Conservation (phyloP, 2,113 vertebrate genomes). For the Pollachius pollachius region DNA sequence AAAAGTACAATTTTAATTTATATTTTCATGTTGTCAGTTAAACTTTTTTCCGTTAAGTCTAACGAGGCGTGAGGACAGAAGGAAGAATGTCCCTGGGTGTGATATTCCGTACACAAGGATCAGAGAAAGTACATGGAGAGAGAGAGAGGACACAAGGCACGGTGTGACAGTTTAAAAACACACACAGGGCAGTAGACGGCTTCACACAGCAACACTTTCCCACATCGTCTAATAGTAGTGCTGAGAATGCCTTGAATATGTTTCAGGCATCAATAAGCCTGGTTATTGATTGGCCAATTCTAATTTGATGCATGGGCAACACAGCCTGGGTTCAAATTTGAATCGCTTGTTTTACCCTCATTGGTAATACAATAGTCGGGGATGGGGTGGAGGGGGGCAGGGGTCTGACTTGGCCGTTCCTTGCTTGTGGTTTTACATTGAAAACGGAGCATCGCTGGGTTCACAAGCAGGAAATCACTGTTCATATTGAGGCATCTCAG, state of each 20-base stretch:
- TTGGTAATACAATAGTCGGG: conserved; percentile 9
- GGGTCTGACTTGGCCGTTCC: conserved; percentile 6
- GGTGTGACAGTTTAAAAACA: conserved; percentile 57
- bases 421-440: conserved; percentile 9
- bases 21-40: too few relatives aligned
- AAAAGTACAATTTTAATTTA: too few relatives aligned
- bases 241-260: conserved; percentile 70
- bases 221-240: conserved; percentile 36
- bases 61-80: conserved; percentile 22
- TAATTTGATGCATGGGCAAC: conserved; percentile 23
- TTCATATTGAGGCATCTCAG: conserved; percentile 70
- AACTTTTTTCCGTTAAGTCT: too few relatives aligned
- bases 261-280: conserved; percentile 24
- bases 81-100: conserved; percentile 42
- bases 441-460: background rate
- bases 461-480: conserved; percentile 19
- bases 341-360: background rate
- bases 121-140: conserved; percentile 52
- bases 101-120: conserved; percentile 64
- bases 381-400: background rate
- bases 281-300: conserved; percentile 23
- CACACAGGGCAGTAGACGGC: conserved; percentile 42
- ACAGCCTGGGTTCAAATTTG: background rate
- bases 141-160: conserved; percentile 61
- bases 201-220: conserved; percentile 46